Percentiles rank a stretch among this genome's conserved stretches.
phyloP scores from a whole-genome alignment of 2,113 vertebrate genomes.

The Octodon degus region DNA sequence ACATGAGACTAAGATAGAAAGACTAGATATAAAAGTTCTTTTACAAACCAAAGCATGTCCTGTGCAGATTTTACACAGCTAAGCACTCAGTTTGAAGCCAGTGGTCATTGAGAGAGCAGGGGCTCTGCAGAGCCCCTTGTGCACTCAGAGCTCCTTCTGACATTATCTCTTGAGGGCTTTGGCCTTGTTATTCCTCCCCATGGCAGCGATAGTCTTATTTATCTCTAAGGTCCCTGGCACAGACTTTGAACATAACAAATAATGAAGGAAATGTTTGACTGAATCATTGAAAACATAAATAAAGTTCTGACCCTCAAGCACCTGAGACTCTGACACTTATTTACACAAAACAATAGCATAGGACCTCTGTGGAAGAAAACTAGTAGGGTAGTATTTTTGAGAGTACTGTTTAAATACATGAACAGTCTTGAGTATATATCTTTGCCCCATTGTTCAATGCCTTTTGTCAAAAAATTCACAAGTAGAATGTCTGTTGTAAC shows the following conservation, averaged over 20 bases:
- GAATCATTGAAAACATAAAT: background rate
- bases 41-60: background rate
- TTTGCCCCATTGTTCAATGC: background rate
- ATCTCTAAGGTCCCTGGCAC: background rate
- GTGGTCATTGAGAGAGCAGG: background rate
- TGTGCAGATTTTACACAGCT: background rate
- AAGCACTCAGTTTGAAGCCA: background rate
- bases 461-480: background rate
- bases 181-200: background rate
- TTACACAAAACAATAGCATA: background rate
- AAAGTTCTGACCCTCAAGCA: background rate
- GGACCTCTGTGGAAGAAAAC: background rate
- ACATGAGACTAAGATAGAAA: background rate
- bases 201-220: background rate
- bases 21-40: background rate
- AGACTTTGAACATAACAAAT: background rate
- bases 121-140: background rate
- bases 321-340: background rate
- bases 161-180: background rate
- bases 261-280: background rate
- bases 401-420: background rate
- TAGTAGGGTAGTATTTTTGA: slow-evolving; percentile 2
- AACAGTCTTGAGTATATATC: background rate
- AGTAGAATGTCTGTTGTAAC: background rate
- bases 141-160: background rate